Evolutionary conservation across 2,888 invertebrate genomes (phyloP).

Genomic region (Oxyscelio sp.): DNA sequence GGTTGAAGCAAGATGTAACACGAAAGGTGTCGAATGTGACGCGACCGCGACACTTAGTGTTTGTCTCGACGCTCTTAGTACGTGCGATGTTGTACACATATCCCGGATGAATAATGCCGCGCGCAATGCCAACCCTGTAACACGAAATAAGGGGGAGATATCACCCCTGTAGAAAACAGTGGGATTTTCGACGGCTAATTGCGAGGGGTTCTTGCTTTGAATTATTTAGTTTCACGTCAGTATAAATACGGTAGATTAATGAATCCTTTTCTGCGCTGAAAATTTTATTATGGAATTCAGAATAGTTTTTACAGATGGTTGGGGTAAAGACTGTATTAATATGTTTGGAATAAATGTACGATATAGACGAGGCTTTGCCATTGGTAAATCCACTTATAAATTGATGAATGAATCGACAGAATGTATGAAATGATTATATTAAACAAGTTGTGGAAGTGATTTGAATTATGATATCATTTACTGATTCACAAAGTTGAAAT

Average conservation of each 20-base stretch:
- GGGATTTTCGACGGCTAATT: constrained; percentile 56
- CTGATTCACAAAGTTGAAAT: too few species aligned
- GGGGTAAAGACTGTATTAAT: background rate
- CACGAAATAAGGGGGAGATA: constrained; percentile 40
- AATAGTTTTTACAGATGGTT: background rate
- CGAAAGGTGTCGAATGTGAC: constrained; percentile 82
- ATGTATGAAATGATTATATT: too few species aligned
- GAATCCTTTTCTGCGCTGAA: constrained; percentile 8
- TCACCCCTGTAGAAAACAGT: constrained; percentile 37
- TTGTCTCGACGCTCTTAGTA: constrained; percentile 65
- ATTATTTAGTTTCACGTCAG: constrained; percentile 45
- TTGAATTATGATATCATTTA: too few species aligned
- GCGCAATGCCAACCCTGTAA: constrained; percentile 39
- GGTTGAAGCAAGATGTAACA: constrained; percentile 46
- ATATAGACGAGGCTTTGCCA: too few species aligned
- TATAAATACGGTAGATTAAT: constrained; percentile 44
- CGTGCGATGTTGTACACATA: constrained; percentile 65
- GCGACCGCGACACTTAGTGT: constrained; percentile 81
- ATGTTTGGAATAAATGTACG: background rate
- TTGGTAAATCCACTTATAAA: too few species aligned
- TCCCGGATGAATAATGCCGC: constrained; percentile 74
- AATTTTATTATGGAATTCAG: background rate
- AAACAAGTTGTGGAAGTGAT: too few species aligned
- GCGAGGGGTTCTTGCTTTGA: constrained; percentile 42
- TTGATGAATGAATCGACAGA: too few species aligned